These are phyloP conservation scores for Elaphurus davidianus DNA, from an alignment of 2,113 vertebrate genomes.

Conservation along the genomic window DNA sequence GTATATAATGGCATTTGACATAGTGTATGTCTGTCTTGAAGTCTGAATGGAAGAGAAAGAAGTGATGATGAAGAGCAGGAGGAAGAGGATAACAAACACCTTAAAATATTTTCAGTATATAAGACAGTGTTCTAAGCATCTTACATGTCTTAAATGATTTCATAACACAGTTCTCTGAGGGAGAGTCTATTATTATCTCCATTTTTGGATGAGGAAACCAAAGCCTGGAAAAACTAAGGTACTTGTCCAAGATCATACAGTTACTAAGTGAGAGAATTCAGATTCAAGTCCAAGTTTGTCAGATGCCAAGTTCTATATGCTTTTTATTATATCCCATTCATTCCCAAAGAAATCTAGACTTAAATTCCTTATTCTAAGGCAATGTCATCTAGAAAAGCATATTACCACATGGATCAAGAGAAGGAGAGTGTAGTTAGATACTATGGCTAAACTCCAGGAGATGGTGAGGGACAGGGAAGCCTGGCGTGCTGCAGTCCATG, in stretches of 20 bases:
- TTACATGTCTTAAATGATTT: neutral
- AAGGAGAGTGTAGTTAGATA: neutral
- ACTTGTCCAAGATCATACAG: neutral
- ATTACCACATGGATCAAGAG: neutral
- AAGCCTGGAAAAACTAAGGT: neutral
- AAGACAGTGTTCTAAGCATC: neutral
- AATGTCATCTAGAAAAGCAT: neutral
- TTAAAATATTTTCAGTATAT: neutral
- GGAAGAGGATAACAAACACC: neutral
- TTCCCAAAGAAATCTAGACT: neutral
- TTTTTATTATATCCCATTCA: neutral
- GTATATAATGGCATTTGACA: neutral
- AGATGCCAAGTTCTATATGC: neutral
- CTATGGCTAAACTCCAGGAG: neutral
- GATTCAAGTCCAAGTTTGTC: neutral
- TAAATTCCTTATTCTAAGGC: neutral
- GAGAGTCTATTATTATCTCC: neutral
- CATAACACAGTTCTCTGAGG: neutral
- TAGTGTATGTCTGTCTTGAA: neutral
- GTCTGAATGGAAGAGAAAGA: neutral
- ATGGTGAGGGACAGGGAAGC: neutral
- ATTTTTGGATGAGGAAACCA: neutral
- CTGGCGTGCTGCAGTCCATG: neutral
- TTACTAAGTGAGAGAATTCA: neutral
- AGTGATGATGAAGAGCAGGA: neutral